phyloP scores from a whole-genome alignment of 2,797 vertebrate species.

The Phrynocephalus forsythii region DNA sequence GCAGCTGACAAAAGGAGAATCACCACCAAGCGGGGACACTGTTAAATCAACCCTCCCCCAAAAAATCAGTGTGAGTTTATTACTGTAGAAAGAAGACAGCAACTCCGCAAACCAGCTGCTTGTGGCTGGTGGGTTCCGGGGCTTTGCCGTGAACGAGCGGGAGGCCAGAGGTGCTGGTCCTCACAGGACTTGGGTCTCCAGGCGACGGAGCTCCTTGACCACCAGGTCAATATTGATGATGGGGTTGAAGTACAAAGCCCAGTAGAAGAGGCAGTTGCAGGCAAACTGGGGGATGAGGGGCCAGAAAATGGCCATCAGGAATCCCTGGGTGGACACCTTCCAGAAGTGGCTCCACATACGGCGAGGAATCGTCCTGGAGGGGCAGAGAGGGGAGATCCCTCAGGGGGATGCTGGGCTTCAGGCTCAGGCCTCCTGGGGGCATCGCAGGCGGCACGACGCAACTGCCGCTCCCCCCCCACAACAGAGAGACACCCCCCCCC shows the following conservation, averaged over 20 bases:
- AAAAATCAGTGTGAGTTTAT: constrained; percentile 48
- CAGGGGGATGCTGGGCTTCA: too few relatives aligned
- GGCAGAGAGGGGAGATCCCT: constrained; percentile 13
- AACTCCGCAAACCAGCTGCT: constrained; percentile 16
- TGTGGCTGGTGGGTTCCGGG: neutral
- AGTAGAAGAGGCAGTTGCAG: constrained; percentile 95
- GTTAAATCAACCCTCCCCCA: constrained; percentile 12
- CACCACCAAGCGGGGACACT: constrained; percentile 44
- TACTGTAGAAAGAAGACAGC: constrained; percentile 6
- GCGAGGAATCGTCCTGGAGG: constrained; percentile 84
- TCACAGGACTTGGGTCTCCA: constrained; percentile 87
- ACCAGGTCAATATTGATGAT: constrained; percentile 93
- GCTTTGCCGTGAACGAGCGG: neutral
- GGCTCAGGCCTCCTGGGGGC: too few relatives aligned
- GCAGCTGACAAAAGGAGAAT: constrained; percentile 3
- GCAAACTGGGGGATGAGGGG: constrained; percentile 93
- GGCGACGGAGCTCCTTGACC: constrained; percentile 87
- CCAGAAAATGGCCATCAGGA: constrained; percentile 91
- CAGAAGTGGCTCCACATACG: constrained; percentile 91
- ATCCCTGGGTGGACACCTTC: constrained; percentile 88
- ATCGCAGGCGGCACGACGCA: too few relatives aligned
- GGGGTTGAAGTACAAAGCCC: constrained; percentile 93
- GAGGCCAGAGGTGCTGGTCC: neutral
- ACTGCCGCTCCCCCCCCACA: too few relatives aligned
- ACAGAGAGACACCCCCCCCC: too few relatives aligned